Conservation (phyloP, 2,888 invertebrate genomes). For the Trachelus stipa region DNA sequence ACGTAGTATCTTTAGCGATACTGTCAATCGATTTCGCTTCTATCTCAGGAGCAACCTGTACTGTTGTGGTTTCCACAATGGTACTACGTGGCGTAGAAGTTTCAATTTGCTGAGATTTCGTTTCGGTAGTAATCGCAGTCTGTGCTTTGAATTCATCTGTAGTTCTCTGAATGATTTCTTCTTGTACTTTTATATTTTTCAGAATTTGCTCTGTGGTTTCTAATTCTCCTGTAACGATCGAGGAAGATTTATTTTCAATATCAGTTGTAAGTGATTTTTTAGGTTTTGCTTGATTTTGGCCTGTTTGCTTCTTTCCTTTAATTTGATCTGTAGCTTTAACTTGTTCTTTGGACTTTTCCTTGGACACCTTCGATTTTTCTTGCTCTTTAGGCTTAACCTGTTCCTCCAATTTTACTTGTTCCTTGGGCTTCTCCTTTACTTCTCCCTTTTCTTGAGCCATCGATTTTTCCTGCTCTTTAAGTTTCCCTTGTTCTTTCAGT, state of each 20-base stretch:
- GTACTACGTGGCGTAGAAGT: not conserved
- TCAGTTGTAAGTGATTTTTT: not conserved
- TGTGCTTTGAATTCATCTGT: not conserved
- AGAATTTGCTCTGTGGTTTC: not conserved
- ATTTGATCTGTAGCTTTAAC: not conserved
- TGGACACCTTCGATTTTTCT: too few relatives aligned
- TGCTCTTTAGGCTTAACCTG: too few relatives aligned
- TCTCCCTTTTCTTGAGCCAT: too few relatives aligned
- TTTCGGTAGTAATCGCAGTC: not conserved
- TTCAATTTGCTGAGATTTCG: not conserved
- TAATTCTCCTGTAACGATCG: not conserved
- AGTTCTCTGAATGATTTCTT: not conserved
- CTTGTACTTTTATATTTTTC: not conserved
- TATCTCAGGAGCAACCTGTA: not conserved
- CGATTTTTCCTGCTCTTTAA: too few relatives aligned
- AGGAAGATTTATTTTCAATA: not conserved
- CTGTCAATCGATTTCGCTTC: not conserved
- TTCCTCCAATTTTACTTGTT: too few relatives aligned
- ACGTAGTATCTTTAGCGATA: not conserved
- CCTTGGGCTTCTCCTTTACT: too few relatives aligned
- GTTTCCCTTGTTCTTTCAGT: too few relatives aligned
- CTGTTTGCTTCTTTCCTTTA: not conserved
- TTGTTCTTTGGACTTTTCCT: constrained; percentile 27
- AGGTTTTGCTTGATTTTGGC: not conserved
- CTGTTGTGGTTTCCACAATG: not conserved